Evolutionary conservation across 2,888 invertebrate genomes (phyloP).

Genomic region (Serripes groenlandicus): DNA sequence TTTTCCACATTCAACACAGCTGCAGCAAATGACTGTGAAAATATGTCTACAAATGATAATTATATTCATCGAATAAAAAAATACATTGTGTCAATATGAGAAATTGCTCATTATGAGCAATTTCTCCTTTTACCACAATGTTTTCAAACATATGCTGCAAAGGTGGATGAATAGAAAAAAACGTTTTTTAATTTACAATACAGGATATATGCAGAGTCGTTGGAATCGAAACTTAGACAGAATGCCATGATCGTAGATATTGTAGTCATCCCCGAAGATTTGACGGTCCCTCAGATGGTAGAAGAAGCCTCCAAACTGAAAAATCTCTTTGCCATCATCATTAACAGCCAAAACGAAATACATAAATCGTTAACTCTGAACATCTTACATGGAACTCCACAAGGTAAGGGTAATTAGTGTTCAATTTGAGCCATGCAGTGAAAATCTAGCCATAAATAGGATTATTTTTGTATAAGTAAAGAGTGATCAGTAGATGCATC

Average conservation of each 20-base stretch:
- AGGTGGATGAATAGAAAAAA: background rate
- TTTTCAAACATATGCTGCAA: background rate
- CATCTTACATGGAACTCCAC: constrained; percentile 93
- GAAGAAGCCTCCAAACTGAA: constrained; percentile 96
- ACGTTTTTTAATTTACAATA: constrained; percentile 8
- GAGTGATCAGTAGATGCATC: no score
- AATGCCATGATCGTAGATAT: constrained; percentile 92
- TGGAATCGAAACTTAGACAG: constrained; percentile 93
- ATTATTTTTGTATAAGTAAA: no score
- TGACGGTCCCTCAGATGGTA: constrained; percentile 91
- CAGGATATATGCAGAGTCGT: constrained; percentile 94
- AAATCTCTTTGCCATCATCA: constrained; percentile 94
- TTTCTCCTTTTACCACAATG: constrained; percentile 1
- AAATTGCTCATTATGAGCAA: background rate
- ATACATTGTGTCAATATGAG: background rate
- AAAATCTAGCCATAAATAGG: no score
- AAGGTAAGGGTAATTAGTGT: no score
- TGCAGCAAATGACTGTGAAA: no score
- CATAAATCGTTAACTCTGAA: constrained; percentile 95
- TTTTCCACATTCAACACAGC: no score
- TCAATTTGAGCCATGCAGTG: no score
- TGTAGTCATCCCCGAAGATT: constrained; percentile 96
- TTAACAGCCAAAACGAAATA: constrained; percentile 94
- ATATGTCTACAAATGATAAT: no score
- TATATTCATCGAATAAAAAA: no score